Conservation (phyloP, 2,113 vertebrate species). For the Eubucco bourcierii region DNA sequence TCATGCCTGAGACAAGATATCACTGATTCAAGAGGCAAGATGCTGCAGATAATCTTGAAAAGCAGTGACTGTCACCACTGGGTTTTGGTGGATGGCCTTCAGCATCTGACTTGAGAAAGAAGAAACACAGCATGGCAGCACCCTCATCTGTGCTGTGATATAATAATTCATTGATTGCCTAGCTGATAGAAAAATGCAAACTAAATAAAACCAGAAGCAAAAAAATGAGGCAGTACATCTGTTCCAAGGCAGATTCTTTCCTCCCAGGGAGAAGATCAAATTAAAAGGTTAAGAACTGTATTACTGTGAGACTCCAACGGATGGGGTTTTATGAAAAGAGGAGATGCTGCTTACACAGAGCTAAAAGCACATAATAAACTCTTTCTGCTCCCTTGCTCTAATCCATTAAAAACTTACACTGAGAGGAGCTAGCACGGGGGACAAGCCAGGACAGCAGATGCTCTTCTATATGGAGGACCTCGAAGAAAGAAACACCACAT, state of each 20-base stretch:
- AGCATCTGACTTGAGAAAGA: background rate
- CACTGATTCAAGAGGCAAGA: background rate
- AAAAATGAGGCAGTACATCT: background rate
- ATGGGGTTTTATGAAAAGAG: background rate
- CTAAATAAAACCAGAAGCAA: constrained; percentile 4
- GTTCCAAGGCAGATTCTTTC: constrained; percentile 18
- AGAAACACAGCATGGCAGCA: background rate
- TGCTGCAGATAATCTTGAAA: background rate
- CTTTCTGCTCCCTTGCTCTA: background rate
- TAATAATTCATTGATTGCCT: background rate
- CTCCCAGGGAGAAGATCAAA: constrained; percentile 8
- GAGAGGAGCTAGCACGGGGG: background rate
- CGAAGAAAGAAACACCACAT: background rate
- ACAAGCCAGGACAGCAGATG: background rate
- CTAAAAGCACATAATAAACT: background rate
- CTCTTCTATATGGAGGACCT: background rate
- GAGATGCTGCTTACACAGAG: background rate
- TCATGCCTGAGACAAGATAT: background rate
- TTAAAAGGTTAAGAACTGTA: constrained; percentile 46
- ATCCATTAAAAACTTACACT: background rate
- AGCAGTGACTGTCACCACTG: background rate
- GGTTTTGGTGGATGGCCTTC: background rate
- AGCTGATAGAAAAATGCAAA: background rate
- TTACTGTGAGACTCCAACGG: constrained; percentile 8
- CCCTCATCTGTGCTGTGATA: background rate